These are phyloP conservation scores for Enteromius thamalakanensis DNA, from an alignment of 2,797 vertebrate species.

Conservation along the genomic window DNA sequence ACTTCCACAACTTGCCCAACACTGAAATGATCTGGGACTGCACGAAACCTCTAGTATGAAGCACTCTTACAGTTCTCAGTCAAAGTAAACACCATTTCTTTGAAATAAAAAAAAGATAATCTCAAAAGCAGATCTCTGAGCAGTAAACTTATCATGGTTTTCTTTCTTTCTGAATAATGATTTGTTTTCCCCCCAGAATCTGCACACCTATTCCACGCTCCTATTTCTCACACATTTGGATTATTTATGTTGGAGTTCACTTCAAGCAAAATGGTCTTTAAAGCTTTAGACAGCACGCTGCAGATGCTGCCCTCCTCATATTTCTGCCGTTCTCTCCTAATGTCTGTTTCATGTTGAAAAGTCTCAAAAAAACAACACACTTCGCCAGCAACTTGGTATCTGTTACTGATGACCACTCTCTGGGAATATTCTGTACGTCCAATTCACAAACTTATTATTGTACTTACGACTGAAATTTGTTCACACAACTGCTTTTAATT, in stretches of 20 bases:
- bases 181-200: slow-evolving; percentile 22
- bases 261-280: slow-evolving; percentile 44
- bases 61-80: background rate
- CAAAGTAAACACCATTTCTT: slow-evolving; percentile 28
- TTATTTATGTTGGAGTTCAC: slow-evolving; percentile 42
- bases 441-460: slow-evolving; percentile 23
- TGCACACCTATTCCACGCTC: slow-evolving; percentile 28
- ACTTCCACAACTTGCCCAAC: slow-evolving; percentile 4
- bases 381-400: slow-evolving; percentile 23
- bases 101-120: slow-evolving; percentile 40
- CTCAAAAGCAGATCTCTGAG: slow-evolving; percentile 44
- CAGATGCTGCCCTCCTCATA: slow-evolving; percentile 31
- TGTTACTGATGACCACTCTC: slow-evolving; percentile 11
- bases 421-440: slow-evolving; percentile 40
- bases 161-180: slow-evolving; percentile 38
- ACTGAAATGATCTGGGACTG: background rate
- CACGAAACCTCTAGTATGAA: background rate
- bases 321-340: slow-evolving; percentile 26
- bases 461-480: slow-evolving; percentile 21
- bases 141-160: slow-evolving; percentile 39
- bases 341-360: slow-evolving; percentile 37
- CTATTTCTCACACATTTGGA: slow-evolving; percentile 48
- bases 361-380: slow-evolving; percentile 6
- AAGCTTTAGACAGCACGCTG: slow-evolving; percentile 38
- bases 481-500: slow-evolving; percentile 54